Conservation (phyloP, 1,140 invertebrate species). For the Calosoma granatense region DNA sequence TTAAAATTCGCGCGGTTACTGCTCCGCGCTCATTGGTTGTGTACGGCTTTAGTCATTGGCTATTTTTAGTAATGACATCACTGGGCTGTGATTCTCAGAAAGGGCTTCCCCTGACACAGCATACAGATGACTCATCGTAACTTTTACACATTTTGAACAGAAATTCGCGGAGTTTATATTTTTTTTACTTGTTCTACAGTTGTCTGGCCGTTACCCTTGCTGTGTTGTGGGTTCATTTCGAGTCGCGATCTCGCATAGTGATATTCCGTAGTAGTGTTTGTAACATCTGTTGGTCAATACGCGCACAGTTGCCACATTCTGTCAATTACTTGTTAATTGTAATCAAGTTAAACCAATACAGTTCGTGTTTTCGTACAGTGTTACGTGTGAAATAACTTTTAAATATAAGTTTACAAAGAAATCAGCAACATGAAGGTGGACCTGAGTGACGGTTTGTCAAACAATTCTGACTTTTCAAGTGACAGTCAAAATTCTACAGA, state of each 20-base stretch:
- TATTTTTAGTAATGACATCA: slow-evolving; percentile 33
- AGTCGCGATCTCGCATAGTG: slow-evolving; percentile 11
- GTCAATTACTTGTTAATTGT: neutral
- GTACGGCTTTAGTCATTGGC: slow-evolving; percentile 13
- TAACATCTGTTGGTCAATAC: neutral
- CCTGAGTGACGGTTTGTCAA: slow-evolving; percentile 30
- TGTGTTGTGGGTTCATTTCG: neutral
- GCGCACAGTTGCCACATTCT: neutral
- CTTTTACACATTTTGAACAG: neutral
- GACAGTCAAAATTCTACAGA: slow-evolving; percentile 30
- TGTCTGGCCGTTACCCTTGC: neutral
- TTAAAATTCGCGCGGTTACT: neutral
- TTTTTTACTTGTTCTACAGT: neutral
- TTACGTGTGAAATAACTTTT: slow-evolving; percentile 3
- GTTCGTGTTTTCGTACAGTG: neutral
- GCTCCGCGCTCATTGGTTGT: neutral
- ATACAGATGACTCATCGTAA: slow-evolving; percentile 23
- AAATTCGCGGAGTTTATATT: neutral
- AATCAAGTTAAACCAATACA: too few species aligned
- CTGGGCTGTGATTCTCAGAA: slow-evolving; percentile 27
- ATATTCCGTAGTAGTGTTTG: slow-evolving; percentile 16
- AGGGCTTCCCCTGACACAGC: slow-evolving; percentile 24
- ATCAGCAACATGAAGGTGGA: slow-evolving; percentile 28
- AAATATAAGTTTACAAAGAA: neutral
- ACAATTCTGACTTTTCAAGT: slow-evolving; percentile 34